Evolutionary conservation across 2,113 vertebrate genomes (phyloP).

Genomic region (Platanista minor): DNA sequence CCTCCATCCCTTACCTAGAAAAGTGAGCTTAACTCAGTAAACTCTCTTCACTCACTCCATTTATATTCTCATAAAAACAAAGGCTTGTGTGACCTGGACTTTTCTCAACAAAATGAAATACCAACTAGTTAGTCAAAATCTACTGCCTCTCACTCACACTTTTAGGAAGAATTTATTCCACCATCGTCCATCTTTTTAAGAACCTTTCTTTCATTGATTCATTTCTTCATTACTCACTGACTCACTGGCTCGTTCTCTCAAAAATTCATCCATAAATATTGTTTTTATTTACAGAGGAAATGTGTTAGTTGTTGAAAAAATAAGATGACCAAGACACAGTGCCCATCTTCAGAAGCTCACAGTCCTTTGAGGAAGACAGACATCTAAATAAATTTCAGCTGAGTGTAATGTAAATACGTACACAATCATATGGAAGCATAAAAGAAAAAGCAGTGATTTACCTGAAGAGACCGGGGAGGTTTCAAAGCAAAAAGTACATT

Average conservation of each 20-base stretch:
- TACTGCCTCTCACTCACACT: background rate
- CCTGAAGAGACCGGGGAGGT: background rate
- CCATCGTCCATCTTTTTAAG: background rate
- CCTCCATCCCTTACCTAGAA: background rate
- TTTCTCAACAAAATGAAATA: background rate
- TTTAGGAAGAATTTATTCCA: background rate
- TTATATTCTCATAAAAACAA: slow-evolving; percentile 24
- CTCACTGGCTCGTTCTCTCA: background rate
- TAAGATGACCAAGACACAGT: background rate
- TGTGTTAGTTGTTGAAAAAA: background rate
- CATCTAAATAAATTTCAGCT: slow-evolving; percentile 11
- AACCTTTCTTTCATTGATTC: background rate
- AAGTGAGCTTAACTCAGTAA: background rate
- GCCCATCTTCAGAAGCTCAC: background rate
- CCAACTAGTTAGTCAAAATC: background rate
- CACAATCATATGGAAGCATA: background rate
- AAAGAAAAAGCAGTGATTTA: background rate
- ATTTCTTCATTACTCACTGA: background rate
- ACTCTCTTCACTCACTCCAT: background rate
- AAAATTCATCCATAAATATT: background rate
- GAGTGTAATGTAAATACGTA: background rate
- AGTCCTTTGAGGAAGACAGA: background rate
- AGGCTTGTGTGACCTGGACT: background rate
- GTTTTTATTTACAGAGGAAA: slow-evolving; percentile 6
- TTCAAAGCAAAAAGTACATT: slow-evolving; percentile 8